Conservation (phyloP, 2,113 vertebrate genomes). For the Xenopus tropicalis region UCB_Xtro_10.0 CM004444.2:71268001-71268500, state of each 20-base stretch:
- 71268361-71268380: no score
- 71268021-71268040: background rate
- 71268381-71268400: no score
- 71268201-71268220: conserved; percentile 30
- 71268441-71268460: no score
- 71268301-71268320: no score
- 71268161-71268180: conserved; percentile 42
- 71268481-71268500: no score
- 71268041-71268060: conserved; percentile 5
- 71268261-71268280: conserved; percentile 47
- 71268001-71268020: conserved; percentile 4
- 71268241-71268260: conserved; percentile 50
- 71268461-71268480: no score
- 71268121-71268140: conserved; percentile 41
- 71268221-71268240: conserved; percentile 41
- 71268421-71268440: no score
- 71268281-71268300: conserved; percentile 26
- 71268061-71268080: conserved; percentile 19
- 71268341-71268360: no score
- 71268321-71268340: no score
- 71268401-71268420: no score
- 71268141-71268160: conserved; percentile 43
- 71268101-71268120: conserved; percentile 47
- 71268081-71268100: conserved; percentile 47
- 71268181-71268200: conserved; percentile 34